These are phyloP conservation scores for Pseudorhombus dupliciocellatus DNA, from an alignment of 2,113 vertebrate genomes.

Conservation along the genomic window DNA sequence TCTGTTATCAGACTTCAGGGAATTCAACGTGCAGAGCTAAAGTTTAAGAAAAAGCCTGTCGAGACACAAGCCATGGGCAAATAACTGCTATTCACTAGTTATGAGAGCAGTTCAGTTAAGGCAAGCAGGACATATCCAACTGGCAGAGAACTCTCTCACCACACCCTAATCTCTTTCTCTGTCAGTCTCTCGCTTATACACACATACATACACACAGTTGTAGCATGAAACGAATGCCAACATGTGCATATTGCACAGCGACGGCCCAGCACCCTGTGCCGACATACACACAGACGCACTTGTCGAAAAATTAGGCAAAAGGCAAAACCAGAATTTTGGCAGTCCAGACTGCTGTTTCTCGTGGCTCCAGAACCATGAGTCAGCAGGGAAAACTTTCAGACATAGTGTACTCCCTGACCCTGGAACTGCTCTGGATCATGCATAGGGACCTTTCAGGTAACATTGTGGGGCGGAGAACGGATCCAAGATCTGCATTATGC, in stretches of 20 bases:
- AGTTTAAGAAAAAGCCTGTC: conserved; percentile 23
- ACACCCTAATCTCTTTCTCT: conserved; percentile 71
- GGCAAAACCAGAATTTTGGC: conserved; percentile 66
- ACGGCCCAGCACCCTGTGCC: conserved; percentile 42
- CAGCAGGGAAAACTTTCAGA: conserved; percentile 77
- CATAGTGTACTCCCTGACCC: conserved; percentile 73
- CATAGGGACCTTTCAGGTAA: conserved; percentile 25
- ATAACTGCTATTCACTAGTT: conserved; percentile 47
- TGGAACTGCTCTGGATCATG: conserved; percentile 46
- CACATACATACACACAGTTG: conserved; percentile 20
- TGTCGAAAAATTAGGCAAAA: conserved; percentile 36
- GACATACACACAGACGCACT: conserved; percentile 42
- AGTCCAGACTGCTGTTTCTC: conserved; percentile 68
- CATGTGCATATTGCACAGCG: conserved; percentile 57
- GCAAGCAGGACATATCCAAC: conserved; percentile 68
- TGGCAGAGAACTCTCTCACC: conserved; percentile 70
- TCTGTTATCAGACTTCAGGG: background rate
- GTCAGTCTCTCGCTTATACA: conserved; percentile 5
- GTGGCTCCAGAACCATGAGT: conserved; percentile 77
- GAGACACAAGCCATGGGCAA: conserved; percentile 42
- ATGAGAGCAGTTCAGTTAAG: conserved; percentile 59
- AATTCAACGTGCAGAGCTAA: conserved; percentile 25
- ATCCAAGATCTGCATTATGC: conserved; percentile 22
- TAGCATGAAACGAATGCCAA: conserved; percentile 61
- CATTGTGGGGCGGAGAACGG: background rate